A percentile compares a stretch with the other conserved stretches of the same genome.
phyloP scores from a whole-genome alignment of 2,888 invertebrate species.

The Morpho helenor region DNA sequence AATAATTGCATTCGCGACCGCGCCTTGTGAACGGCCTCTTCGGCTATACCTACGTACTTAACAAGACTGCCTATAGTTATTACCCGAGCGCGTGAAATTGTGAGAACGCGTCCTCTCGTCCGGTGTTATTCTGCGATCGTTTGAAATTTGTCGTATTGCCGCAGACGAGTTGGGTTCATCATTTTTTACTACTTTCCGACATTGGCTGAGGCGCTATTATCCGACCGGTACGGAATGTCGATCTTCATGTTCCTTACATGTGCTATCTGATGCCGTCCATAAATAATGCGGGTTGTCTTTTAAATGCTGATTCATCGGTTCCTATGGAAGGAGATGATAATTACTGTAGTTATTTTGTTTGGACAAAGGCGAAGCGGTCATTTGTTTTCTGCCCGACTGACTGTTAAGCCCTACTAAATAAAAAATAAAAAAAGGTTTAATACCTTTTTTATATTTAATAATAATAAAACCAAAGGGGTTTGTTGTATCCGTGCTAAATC shows the following conservation, averaged over 20 bases:
- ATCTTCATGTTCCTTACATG: constrained; percentile 37
- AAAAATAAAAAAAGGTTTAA: too few relatives aligned
- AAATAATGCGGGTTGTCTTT: constrained; percentile 42
- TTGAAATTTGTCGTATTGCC: constrained; percentile 63
- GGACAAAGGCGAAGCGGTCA: constrained; percentile 14
- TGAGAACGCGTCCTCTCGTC: constrained; percentile 36
- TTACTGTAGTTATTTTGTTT: constrained; percentile 21
- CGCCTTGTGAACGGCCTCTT: constrained; percentile 56
- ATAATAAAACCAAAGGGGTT: too few relatives aligned
- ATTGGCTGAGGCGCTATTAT: constrained; percentile 48
- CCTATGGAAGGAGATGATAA: constrained; percentile 45
- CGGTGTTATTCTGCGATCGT: constrained; percentile 44
- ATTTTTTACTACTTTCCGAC: constrained; percentile 47
- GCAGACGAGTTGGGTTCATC: constrained; percentile 59
- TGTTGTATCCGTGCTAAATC: too few relatives aligned
- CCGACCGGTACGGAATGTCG: constrained; percentile 48
- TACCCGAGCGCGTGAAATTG: constrained; percentile 53
- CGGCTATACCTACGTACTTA: constrained; percentile 47
- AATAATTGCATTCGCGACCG: constrained; percentile 68
- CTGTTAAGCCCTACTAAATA: too few relatives aligned
- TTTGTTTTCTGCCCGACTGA: constrained; percentile 32
- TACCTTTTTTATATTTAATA: too few relatives aligned
- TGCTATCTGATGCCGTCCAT: constrained; percentile 39
- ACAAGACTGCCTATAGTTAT: constrained; percentile 51
- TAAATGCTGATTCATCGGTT: constrained; percentile 56